Evolutionary conservation across 1,140 invertebrate species (phyloP).

Genomic region (Halictus rubicundus): DNA sequence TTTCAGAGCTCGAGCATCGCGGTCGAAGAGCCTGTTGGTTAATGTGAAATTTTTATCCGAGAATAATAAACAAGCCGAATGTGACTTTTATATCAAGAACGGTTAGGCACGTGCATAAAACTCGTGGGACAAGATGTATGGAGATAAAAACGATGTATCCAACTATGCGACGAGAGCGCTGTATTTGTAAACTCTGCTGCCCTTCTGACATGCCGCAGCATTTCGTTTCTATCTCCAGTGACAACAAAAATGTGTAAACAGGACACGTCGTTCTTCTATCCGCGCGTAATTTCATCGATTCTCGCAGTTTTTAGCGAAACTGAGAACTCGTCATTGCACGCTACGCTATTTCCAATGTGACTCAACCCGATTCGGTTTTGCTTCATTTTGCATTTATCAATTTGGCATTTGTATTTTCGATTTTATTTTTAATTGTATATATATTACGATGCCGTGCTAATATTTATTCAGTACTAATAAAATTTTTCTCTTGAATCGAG

Average conservation of each 20-base stretch:
- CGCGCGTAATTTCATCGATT: slow-evolving; percentile 24
- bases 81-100: slow-evolving; percentile 34
- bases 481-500: no score
- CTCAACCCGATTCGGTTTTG: no score
- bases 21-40: not conserved
- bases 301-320: no score
- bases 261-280: not conserved
- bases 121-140: not conserved
- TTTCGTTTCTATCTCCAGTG: slow-evolving; percentile 33
- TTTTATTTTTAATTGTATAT: no score
- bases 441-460: no score
- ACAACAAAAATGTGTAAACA: slow-evolving; percentile 24
- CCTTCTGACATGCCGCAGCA: slow-evolving; percentile 16
- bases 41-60: not conserved
- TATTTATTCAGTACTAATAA: no score
- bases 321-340: no score
- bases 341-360: no score
- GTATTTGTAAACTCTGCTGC: slow-evolving; percentile 53
- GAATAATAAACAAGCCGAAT: not conserved
- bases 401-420: no score
- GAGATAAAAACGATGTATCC: slow-evolving; percentile 29
- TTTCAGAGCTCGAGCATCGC: no score
- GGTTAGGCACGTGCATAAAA: slow-evolving; percentile 41
- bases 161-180: not conserved
- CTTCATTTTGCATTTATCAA: no score